These are phyloP conservation scores for Serranus cabrilla DNA, from an alignment of 2,797 vertebrate species.

Conservation along the genomic window DNA sequence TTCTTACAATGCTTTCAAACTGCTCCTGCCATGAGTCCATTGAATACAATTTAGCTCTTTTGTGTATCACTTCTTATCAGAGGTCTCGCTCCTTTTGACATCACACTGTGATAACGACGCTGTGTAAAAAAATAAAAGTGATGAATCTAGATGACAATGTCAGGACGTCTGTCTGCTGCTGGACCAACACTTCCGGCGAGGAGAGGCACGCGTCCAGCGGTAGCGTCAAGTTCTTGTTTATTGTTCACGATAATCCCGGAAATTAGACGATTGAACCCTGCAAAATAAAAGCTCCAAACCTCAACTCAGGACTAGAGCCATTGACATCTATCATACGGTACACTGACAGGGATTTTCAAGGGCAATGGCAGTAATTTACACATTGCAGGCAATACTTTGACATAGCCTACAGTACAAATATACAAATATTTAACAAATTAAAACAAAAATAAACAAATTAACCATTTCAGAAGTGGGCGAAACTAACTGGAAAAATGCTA, in stretches of 20 bases:
- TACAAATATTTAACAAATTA: too few species aligned
- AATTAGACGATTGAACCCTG: not conserved
- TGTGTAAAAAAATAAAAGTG: too few species aligned
- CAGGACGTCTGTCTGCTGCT: slow-evolving; percentile 78
- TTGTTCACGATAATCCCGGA: slow-evolving; percentile 1
- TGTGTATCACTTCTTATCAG: not conserved
- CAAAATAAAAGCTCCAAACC: slow-evolving; percentile 51
- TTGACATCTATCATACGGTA: not conserved
- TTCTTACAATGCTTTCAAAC: not conserved
- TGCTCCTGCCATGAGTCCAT: not conserved
- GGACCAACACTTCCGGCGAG: slow-evolving; percentile 93
- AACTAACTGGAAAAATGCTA: too few species aligned
- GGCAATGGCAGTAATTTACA: not conserved
- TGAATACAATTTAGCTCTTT: too few species aligned
- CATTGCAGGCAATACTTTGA: too few species aligned
- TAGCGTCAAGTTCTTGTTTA: slow-evolving; percentile 8
- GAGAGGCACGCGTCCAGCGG: slow-evolving; percentile 86
- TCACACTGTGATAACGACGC: not conserved
- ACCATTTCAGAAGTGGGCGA: not conserved
- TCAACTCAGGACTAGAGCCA: too few species aligned
- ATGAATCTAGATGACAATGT: slow-evolving; percentile 27
- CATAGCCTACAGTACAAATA: not conserved
- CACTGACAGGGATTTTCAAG: not conserved
- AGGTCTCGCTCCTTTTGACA: not conserved
- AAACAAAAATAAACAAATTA: not conserved